phyloP scores from a whole-genome alignment of 1,140 invertebrate genomes.

The Trichomalopsis sarcophagae region DNA sequence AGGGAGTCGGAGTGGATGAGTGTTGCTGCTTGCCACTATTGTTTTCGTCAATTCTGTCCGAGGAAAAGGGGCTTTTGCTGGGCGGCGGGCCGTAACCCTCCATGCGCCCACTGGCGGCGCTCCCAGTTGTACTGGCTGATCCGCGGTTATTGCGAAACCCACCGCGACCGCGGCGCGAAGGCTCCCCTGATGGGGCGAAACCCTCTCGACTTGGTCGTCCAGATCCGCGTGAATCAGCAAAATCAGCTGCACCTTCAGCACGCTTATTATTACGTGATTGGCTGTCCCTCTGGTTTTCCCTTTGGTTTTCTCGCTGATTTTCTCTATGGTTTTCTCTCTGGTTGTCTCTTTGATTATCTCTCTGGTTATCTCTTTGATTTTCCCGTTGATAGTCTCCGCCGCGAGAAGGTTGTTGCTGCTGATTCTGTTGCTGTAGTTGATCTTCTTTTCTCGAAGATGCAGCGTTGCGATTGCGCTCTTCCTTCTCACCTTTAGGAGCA shows the following conservation, averaged over 20 bases:
- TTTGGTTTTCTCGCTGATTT: not conserved
- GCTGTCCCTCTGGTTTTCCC: not conserved
- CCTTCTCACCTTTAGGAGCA: constrained; percentile 76
- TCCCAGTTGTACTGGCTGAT: constrained; percentile 58
- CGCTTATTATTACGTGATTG: constrained; percentile 14
- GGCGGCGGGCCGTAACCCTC: constrained; percentile 85
- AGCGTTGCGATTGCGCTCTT: constrained; percentile 76
- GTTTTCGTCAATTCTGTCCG: constrained; percentile 64
- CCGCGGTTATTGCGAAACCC: constrained; percentile 76
- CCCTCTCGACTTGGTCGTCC: constrained; percentile 74
- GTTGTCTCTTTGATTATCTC: too few species aligned
- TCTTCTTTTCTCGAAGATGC: constrained; percentile 34
- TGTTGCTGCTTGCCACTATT: constrained; percentile 63
- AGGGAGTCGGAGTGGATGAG: constrained; percentile 57
- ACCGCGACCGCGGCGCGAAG: constrained; percentile 85
- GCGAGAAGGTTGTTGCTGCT: not conserved
- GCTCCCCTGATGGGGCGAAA: constrained; percentile 88
- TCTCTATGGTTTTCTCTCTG: too few species aligned
- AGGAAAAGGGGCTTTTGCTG: constrained; percentile 83
- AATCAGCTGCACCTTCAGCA: not conserved
- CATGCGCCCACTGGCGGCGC: constrained; percentile 76
- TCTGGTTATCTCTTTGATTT: too few species aligned
- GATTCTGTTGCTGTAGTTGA: not conserved
- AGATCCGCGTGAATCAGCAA: constrained; percentile 21
- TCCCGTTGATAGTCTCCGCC: not conserved